Evolutionary conservation across 92 coral and sea anemone species (phyloP), one percentile per base, ranked within the genome.

Genomic region (Porites divaricata): DNA sequence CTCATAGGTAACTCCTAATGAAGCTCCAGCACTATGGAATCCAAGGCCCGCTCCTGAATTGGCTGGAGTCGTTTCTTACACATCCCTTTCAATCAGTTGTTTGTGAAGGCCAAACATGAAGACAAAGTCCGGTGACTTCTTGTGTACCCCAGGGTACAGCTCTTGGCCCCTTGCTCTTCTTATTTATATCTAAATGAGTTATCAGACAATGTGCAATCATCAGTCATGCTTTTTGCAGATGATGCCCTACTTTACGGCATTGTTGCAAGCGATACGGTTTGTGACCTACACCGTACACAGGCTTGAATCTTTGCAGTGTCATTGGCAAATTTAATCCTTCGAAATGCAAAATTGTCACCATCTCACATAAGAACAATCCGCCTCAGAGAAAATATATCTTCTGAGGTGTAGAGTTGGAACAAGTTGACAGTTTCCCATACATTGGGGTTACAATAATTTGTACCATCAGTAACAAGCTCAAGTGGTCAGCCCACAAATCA

Each of bases 361-460:
- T 69, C 74, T 69, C 4, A 0, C 6, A 35, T 35, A 35, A 35
- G 5, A 35, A 35, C 45, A 35, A 35, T 35, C 45, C 45, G 4
- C 45, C 45, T 6, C 45, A 35, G 45, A 35, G 45, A 35, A 35
- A 35, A 35, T 35, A 35, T 35, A 17, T 23, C 63, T 35, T 74
- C 86, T 82, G 72, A 74, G 81, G 87, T 25, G 64, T 74, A 22
- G 79, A 74, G 17, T 19, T 84, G 83, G 88, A 84, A 75, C 74
- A 83, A 62, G 81, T 83, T 26, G 88, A 73, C 15, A 83, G 56
- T 73, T 67, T 73, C 71, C 74, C 88, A 84, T 84, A 84, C 52
- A 67, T 84, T 56, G 83, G 67, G 64, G 88, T 75, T 10, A 35
- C 45, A 35, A 4, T 35, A 35, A 4, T 35, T 35, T 35, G 45